Base-by-base conservation (phyloP, 2,797 vertebrate genomes). In the Nyctibius grandis region DNA sequence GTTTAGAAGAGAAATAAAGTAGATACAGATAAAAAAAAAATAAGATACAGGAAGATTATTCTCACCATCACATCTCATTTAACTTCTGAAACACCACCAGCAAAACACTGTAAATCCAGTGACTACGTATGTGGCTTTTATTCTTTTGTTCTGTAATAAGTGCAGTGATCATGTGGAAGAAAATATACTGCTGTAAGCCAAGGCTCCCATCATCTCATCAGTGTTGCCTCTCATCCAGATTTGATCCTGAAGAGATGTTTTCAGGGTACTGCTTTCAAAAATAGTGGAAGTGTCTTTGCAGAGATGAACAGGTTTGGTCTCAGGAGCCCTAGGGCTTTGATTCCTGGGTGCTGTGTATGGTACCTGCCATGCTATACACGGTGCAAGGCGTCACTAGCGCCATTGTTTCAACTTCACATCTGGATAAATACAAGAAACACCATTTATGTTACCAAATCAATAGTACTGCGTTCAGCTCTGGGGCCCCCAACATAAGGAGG, bases 311-410 rank as follows among this genome's bases (percentile, higher is more conserved):
- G 4, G 5, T 23, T 31, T 16, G 31, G 33, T 29, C 4, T 1
- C 1, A 4, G 60, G 42, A 21, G 38, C 45, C 1, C 5, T 1
- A 11, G 45, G 63, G 56, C 29, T 56, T 15, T 8, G 26, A 3
- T 25, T 15, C 7, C 26, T 5, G 10, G 20, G 22, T 5, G 26
- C 5, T 13, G 34, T 2, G 12, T 4, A 4, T 2, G 1, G 25
- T 6, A 28, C 8, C 28, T 15, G 15, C 4, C 9, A 9, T 5
- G 20, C 42, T 9, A 11, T 14, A 7, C 12, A 2, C 31, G 31
- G 50, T 4, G 0, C 25, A 4, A 19, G 23, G 29, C 47, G 76
- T 44, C 29, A 2, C 69, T 8, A 15, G 51, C 65, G 16, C 42
- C 18, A 1, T 6, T 11, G 12, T 3, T 63, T 42, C 57, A 23